Evolutionary conservation across 1,140 invertebrate species (phyloP).

Genomic region (Megalopta genalis): DNA sequence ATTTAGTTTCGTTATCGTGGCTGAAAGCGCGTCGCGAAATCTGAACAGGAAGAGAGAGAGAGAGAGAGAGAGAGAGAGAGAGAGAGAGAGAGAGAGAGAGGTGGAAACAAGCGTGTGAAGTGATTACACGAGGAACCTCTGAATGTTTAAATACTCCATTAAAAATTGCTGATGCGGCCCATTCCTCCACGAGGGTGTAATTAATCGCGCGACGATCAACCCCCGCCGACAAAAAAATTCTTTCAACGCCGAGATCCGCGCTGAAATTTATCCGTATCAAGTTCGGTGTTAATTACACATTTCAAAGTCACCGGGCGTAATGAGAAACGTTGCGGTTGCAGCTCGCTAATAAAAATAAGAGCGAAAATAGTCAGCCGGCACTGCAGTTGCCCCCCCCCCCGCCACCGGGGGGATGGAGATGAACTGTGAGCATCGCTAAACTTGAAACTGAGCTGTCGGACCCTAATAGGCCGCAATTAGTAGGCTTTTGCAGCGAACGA

Average conservation of each 20-base stretch:
- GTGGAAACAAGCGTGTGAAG: background rate
- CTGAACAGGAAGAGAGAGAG: no score
- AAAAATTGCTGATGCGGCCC: background rate
- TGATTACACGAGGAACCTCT: background rate
- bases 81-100: no score
- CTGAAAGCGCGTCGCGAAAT: background rate
- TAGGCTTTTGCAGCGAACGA: constrained; percentile 16
- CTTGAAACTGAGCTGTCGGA: constrained; percentile 25
- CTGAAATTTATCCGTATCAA: background rate
- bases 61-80: no score
- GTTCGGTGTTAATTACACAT: constrained; percentile 41
- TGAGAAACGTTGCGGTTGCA: constrained; percentile 18
- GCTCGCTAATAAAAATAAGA: constrained; percentile 3
- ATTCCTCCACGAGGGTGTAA: background rate
- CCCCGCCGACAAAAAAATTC: no score
- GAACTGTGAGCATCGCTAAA: constrained; percentile 11
- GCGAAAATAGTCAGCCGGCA: background rate
- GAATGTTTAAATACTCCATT: background rate
- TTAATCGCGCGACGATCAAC: background rate
- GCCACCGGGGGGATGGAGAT: background rate
- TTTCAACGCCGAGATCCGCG: background rate
- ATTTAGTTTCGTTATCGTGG: background rate
- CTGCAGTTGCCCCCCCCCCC: background rate
- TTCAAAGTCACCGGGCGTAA: constrained; percentile 23
- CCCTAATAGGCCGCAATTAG: constrained; percentile 41